Evolutionary conservation across 2,888 invertebrate species (phyloP).

Genomic region (Stratiomys singularior): DNA sequence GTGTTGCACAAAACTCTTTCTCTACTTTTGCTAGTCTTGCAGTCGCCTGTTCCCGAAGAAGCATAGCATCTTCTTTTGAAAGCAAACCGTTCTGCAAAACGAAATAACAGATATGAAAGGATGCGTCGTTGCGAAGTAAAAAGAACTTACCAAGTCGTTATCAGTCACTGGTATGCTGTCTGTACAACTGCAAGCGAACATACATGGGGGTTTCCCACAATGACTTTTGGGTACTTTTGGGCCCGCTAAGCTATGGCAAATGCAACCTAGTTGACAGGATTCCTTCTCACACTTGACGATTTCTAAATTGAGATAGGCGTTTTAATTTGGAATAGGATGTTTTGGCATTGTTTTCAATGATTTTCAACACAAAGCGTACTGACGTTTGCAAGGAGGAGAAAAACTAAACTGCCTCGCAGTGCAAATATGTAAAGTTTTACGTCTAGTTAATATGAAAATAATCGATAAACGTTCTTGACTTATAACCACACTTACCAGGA

Average conservation of each 20-base stretch:
- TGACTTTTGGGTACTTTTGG: slow-evolving; percentile 68
- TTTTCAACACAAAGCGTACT: too few species aligned
- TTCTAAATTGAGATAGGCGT: too few species aligned
- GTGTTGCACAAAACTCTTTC: slow-evolving; percentile 77
- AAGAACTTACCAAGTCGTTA: background rate
- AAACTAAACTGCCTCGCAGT: too few species aligned
- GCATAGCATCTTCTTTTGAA: slow-evolving; percentile 63
- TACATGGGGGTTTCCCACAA: slow-evolving; percentile 69
- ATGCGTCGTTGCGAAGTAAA: background rate
- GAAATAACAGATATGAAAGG: background rate
- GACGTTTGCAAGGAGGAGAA: too few species aligned
- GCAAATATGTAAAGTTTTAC: too few species aligned
- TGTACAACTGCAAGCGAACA: slow-evolving; percentile 66
- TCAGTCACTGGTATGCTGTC: background rate
- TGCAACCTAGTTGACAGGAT: slow-evolving; percentile 73
- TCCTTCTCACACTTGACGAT: slow-evolving; percentile 66
- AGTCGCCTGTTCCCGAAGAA: slow-evolving; percentile 63
- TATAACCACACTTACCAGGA: slow-evolving; percentile 54
- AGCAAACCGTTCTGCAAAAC: slow-evolving; percentile 58
- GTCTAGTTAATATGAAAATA: too few species aligned
- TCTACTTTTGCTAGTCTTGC: slow-evolving; percentile 74
- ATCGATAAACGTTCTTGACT: too few species aligned
- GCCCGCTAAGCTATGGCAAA: slow-evolving; percentile 71
- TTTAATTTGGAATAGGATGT: too few species aligned
- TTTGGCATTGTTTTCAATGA: too few species aligned